Base-by-base conservation (phyloP, 1,140 invertebrate genomes). In the Dermatophagoides farinae region DNA sequence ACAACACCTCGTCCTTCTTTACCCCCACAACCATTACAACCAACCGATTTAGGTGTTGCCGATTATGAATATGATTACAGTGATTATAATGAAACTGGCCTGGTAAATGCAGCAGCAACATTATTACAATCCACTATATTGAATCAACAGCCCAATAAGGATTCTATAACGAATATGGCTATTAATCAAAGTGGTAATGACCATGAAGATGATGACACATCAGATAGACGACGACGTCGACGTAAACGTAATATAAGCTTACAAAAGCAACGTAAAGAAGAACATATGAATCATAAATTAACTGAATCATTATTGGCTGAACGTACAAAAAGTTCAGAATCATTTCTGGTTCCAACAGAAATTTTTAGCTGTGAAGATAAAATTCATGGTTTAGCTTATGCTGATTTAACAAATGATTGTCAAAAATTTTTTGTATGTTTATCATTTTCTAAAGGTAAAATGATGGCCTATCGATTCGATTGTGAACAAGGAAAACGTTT, bases 351-450 rank as follows among this genome's bases (percentile, higher is more conserved):
- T 16, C 50, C 22, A 31, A 23, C 20, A 50, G 62, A 58, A 6
- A 25, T 51, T 41, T 67, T 67, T 60, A 57, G 31, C 1, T 68
- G 67, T 46, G 44, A 57, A 8, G 65, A 62, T 46, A 67, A 65
- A 59, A 49, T 67, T n/a, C 43, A 66, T 25, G 67, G 67, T 46
- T 41, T 57, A 1, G 64, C 60, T 25, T 68, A 68, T 52, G 66
- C 67, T 12, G 67, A 68, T 61, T n/a, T 63, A 5, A 62, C 63
- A 43, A 62, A 57, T 14, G 41, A 66, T 25, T 68, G 67, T 38
- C 44, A 57, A 53, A 64, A 62, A 54, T 68, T 68, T 57, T 66
- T 66, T 43, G 50, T 68, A 1, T 68, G 67, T 50, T 38, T 66
- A 9, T 53, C 65, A 0, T 23, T 64, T 16, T 44, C 59, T 23